These are phyloP conservation scores for Willisornis vidua DNA, from an alignment of 2,113 vertebrate genomes.

Conservation along the genomic window DNA sequence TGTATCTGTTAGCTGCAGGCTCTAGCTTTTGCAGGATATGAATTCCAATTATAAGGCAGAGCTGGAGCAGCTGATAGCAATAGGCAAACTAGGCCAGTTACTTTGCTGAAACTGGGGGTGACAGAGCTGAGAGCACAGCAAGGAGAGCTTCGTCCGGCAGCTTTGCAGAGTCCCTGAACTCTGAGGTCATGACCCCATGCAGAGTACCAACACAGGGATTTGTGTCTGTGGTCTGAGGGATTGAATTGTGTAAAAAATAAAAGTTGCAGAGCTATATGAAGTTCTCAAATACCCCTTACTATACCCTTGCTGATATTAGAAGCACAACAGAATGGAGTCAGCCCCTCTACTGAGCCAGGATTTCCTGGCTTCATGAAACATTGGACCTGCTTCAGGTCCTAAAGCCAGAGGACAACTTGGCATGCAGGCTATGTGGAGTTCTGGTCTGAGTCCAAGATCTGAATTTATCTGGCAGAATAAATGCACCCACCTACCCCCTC, in stretches of 20 bases:
- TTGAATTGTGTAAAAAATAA: not conserved
- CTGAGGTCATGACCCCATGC: not conserved
- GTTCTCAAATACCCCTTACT: not conserved
- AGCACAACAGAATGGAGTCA: not conserved
- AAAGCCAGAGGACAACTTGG: not conserved
- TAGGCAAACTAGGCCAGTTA: not conserved
- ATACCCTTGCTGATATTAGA: not conserved
- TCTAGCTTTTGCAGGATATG: not conserved
- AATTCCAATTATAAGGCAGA: not conserved
- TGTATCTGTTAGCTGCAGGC: constrained; percentile 29
- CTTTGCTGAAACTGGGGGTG: not conserved
- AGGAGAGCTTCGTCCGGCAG: not conserved
- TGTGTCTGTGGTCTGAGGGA: not conserved
- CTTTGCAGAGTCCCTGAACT: not conserved
- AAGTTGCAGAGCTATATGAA: rapidly evolving
- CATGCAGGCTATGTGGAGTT: not conserved
- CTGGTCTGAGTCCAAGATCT: not conserved
- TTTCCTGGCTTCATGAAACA: not conserved
- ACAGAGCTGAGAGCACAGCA: not conserved
- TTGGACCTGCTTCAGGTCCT: not conserved
- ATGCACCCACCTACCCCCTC: not conserved
- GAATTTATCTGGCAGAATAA: not conserved
- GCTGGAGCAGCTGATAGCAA: not conserved
- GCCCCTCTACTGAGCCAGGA: no score
- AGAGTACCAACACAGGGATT: rapidly evolving